Base-by-base conservation (phyloP, 2,113 vertebrate genomes). In the Clarias macrocephalus region DNA sequence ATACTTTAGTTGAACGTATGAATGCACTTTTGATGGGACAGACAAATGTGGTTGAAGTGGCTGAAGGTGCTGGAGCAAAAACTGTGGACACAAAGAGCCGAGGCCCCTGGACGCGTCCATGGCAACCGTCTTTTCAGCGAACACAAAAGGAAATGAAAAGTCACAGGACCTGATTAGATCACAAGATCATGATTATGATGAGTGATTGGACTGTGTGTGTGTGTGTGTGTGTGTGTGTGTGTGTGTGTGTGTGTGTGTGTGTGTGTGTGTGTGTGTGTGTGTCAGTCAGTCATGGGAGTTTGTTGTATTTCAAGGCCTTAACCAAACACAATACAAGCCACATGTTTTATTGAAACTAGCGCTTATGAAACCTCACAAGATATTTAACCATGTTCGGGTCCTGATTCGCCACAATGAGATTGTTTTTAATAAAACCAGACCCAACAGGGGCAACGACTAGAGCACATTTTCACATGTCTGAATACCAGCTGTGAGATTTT, bases 121-220 rank as follows among this genome's bases (percentile, higher is more conserved):
- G 88, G 89, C 68, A 90, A 90, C 88, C 60, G 28, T 70, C 54
- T 80, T 91, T 86, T 91, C 75, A 89, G 88, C 73, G 82, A 83
- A 91, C 72, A 85, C 82, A 86, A 76, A 88, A 79, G 89, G 88
- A 91, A 92, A 91, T 91, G 82, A 92, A 83, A 87, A 88, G 59
- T 87, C 84, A 42, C 63, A 56, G 18, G 60, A 85, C 76, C 85
- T 91, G 88, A 90, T 88, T 85, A 89, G 85, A 90, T 91, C 91
- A 93, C 88, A 91, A 88, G 83, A 91, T 72, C 66, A 84, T 83
- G 86, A 87, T 76, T 62, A 77, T 89, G 87, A 92, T 85, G 91
- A 89, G 85, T 84, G 81, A 91, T 73, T 89, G 83, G 76, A 89
- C 91, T 91, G 82, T 86, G 89, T 59, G 63, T 65, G 63, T 56